Conservation (phyloP, 2,113 vertebrate species). For the Sterrhoptilus dennistouni region DNA sequence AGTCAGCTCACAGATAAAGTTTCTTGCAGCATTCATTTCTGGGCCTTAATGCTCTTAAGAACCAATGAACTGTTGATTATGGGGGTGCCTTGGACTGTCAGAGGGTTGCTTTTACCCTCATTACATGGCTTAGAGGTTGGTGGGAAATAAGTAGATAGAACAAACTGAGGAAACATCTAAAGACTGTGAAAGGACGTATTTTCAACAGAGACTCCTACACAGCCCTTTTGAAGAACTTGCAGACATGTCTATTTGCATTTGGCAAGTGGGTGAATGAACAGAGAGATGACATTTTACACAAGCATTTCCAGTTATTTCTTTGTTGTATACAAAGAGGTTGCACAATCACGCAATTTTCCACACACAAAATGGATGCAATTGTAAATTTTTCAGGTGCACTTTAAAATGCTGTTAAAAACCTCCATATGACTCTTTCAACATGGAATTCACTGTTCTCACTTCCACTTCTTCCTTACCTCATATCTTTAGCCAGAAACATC, state of each 20-base stretch:
- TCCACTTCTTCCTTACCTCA: constrained; percentile 42
- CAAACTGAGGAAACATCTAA: constrained; percentile 22
- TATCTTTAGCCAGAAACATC: constrained; percentile 54
- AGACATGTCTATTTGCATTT: constrained; percentile 30
- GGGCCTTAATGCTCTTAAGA: background rate
- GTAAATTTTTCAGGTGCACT: constrained; percentile 27
- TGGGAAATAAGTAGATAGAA: background rate
- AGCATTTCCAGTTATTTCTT: background rate
- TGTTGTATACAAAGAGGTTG: background rate
- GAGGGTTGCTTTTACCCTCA: background rate
- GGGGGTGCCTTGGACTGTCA: background rate
- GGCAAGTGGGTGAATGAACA: constrained; percentile 22
- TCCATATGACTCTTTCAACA: constrained; percentile 42
- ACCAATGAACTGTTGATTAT: constrained; percentile 1
- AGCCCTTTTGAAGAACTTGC: background rate
- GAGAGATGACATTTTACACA: constrained; percentile 18
- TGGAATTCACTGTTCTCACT: constrained; percentile 56
- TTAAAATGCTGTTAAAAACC: constrained; percentile 34
- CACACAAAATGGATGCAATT: background rate
- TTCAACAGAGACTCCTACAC: background rate
- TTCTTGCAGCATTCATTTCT: constrained; percentile 16
- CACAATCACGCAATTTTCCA: background rate
- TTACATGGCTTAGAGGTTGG: background rate
- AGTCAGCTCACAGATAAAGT: constrained; percentile 25
- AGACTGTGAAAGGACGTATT: background rate